phyloP scores from a whole-genome alignment of 2,888 invertebrate genomes.

The Lottia scabra region DNA sequence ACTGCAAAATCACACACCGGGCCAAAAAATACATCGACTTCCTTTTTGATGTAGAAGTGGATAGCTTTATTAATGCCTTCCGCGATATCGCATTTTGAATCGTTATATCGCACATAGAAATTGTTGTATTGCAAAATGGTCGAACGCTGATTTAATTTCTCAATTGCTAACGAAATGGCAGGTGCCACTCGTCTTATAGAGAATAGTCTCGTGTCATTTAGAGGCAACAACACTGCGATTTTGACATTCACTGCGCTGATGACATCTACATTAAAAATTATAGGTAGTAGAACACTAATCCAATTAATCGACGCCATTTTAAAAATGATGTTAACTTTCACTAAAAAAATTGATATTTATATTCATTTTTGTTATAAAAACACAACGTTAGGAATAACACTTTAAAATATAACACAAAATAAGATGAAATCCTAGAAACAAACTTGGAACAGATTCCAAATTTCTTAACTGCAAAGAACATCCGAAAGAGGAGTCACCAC shows the following conservation, averaged over 20 bases:
- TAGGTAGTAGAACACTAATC: no score
- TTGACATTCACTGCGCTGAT: constrained; percentile 28
- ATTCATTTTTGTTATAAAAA: no score
- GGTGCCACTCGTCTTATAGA: constrained; percentile 57
- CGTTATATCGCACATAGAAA: constrained; percentile 65
- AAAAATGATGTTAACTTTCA: no score
- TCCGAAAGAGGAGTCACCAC: no score
- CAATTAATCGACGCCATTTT: no score
- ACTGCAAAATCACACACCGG: constrained; percentile 75
- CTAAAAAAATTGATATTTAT: no score
- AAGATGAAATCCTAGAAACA: no score
- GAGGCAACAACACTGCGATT: constrained; percentile 54
- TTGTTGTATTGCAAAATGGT: constrained; percentile 24
- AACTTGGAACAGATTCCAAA: no score
- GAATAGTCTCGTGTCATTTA: constrained; percentile 43
- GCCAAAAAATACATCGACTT: constrained; percentile 62
- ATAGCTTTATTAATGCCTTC: constrained; percentile 58
- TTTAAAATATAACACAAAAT: no score
- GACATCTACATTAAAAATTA: no score
- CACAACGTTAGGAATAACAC: no score
- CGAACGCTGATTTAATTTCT: constrained; percentile 33
- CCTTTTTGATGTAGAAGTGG: constrained; percentile 45
- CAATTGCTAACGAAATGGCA: constrained; percentile 61
- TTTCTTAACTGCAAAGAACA: no score
- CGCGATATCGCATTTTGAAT: constrained; percentile 51